Base-by-base conservation (phyloP, 2,797 vertebrate species). In the Rachycentron canadum region DNA sequence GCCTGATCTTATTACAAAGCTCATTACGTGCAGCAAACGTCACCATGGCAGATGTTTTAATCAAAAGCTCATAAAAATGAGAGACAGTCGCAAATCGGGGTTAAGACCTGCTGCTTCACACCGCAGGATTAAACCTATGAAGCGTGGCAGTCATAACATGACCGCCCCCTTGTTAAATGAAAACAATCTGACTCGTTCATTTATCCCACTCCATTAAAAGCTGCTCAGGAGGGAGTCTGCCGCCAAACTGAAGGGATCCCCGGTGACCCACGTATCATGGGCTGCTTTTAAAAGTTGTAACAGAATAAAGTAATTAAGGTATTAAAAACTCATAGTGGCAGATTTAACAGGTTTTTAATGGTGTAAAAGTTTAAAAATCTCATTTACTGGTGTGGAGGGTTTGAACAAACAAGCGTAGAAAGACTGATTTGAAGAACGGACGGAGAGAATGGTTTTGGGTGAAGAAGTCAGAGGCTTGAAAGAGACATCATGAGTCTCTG, bases 1-100 rank as follows among this genome's bases (percentile, higher is more conserved):
- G 66, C 10, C 75, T 70, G 68, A 88, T 83, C 82, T 89, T 50
- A 81, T 83, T 85, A 81, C 70, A 75, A 73, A 85, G 78, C 83
- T 87, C 81, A 75, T 88, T 82, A 83, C 38, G 10, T 25, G 68
- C 17, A 41, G 53, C 64, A 57, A 57, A 86, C 58, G 56, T 80
- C 65, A 76, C 75, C 3, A 32, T 11, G 69, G 56, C 58, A 78
- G 77, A 73, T 72, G 77, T 67, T 88, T 88, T 81, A 90, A 87
- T 81, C 86, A 76, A 40, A 59, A 62, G 2, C 66, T 78, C 76
- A 23, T 77, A 40, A 76, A 71, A 79, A 55, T 26, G 60, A 73
- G 41, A 71, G 74, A 73, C 73, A 58, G 60, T 76, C 78, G 71
- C 81, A 85, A 78, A 83, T 88, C 65, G 21, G 85, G 84, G 84